Evolutionary conservation across 2,797 vertebrate species (phyloP).

Genomic region (Gallinago stenura): DNA sequence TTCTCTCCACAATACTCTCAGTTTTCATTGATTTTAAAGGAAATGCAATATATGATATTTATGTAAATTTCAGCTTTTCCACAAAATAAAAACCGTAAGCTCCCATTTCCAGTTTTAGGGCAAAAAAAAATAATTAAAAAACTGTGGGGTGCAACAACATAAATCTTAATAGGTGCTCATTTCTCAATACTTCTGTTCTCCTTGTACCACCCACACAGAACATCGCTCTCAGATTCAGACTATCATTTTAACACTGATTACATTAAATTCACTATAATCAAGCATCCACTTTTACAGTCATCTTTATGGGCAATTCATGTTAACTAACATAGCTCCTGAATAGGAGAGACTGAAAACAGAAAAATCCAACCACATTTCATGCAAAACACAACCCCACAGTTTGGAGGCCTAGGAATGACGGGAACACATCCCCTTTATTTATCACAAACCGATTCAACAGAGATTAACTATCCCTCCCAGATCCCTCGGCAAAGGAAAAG

Average conservation of each 20-base stretch:
- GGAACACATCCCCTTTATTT: not conserved
- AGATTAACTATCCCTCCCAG: not conserved
- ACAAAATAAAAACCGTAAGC: not conserved
- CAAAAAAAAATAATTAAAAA: not conserved
- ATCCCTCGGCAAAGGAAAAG: not conserved
- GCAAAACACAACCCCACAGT: not conserved
- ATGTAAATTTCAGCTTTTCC: not conserved
- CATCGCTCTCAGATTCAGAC: not conserved
- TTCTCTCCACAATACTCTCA: not conserved
- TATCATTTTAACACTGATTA: not conserved
- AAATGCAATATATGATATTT: not conserved
- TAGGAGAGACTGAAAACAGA: not conserved
- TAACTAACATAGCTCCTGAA: not conserved
- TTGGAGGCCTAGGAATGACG: not conserved
- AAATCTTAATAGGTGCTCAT: not conserved
- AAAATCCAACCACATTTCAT: not conserved
- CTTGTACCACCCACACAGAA: not conserved
- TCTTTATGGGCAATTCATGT: not conserved
- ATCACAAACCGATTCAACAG: not conserved
- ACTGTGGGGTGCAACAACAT: not conserved
- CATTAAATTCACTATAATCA: conserved; percentile 45
- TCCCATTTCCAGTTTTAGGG: not conserved
- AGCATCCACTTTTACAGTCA: conserved; percentile 13
- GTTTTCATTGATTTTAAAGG: not conserved
- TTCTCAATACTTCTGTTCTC: conserved; percentile 1